phyloP scores from a whole-genome alignment of 2,888 invertebrate species.

The Drosophila macrothrix region DNA sequence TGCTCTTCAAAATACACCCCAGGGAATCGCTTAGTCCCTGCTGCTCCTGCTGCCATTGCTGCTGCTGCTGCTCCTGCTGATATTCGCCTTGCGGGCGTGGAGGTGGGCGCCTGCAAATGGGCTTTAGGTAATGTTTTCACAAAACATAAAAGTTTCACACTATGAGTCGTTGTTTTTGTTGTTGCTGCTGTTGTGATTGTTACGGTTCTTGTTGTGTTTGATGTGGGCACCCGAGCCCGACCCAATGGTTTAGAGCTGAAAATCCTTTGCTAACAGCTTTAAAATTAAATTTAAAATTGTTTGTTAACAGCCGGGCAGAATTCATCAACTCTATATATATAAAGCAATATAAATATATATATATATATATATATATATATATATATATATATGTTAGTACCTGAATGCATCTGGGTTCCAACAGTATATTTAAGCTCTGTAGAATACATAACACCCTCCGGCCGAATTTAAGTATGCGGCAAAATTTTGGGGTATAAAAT shows the following conservation, averaged over 20 bases:
- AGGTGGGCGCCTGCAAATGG: constrained; percentile 36
- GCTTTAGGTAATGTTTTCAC: constrained; percentile 72
- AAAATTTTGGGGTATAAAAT: neutral
- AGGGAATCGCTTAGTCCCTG: constrained; percentile 59
- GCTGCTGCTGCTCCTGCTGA: constrained; percentile 10
- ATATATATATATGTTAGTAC: neutral
- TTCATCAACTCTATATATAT: neutral
- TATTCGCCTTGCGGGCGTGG: constrained; percentile 16
- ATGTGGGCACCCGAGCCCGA: constrained; percentile 10
- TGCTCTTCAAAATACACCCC: constrained; percentile 71
- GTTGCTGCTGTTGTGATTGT: constrained; percentile 22
- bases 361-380: neutral
- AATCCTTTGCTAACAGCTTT: constrained; percentile 37
- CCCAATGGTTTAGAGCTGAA: constrained; percentile 19
- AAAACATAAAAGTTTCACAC: constrained; percentile 74
- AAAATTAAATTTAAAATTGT: constrained; percentile 36
- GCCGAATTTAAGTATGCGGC: neutral
- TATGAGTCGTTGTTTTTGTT: constrained; percentile 43
- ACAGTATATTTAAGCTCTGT: neutral
- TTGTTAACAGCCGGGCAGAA: constrained; percentile 20
- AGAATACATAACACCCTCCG: neutral
- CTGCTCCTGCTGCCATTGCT: constrained; percentile 12
- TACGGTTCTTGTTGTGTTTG: constrained; percentile 35
- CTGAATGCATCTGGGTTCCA: neutral
- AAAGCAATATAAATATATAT: neutral